phyloP scores from a whole-genome alignment of 2,113 vertebrate species.

The Hystrix brachyura region DNA sequence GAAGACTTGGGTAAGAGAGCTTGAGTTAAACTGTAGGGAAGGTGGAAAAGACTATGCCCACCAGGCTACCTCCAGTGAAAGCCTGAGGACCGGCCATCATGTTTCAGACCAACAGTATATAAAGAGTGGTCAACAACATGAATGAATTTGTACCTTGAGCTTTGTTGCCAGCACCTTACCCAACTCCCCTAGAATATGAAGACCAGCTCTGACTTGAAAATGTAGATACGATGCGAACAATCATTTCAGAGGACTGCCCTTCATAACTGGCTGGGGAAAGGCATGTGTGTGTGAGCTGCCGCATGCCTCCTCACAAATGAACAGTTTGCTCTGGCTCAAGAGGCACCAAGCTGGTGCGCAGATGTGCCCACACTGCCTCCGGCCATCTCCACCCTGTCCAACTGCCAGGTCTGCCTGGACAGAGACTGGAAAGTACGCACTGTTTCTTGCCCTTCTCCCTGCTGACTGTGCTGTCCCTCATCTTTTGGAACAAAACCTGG shows the following conservation, averaged over 20 bases:
- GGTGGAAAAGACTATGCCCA: background rate
- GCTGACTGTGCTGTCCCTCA: background rate
- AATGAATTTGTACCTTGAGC: background rate
- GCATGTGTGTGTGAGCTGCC: background rate
- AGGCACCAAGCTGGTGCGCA: slow-evolving; percentile 40
- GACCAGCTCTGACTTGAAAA: slow-evolving; percentile 14
- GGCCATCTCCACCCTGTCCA: slow-evolving; percentile 61
- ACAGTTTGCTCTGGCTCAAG: slow-evolving; percentile 49
- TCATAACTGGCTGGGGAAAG: background rate
- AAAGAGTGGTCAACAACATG: background rate
- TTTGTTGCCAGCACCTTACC: background rate
- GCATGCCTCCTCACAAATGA: slow-evolving; percentile 49
- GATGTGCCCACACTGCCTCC: background rate
- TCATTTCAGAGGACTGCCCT: background rate
- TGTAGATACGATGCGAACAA: background rate
- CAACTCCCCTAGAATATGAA: background rate
- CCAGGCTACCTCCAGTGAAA: background rate
- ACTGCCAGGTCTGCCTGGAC: slow-evolving; percentile 49
- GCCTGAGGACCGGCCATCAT: background rate
- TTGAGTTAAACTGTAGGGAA: background rate
- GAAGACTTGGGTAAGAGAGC: background rate
- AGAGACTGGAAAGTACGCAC: slow-evolving; percentile 60
- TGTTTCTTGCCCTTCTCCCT: slow-evolving; percentile 64
- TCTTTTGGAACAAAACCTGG: background rate
- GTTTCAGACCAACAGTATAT: background rate